Percentiles rank a stretch among this genome's conserved stretches.
These are phyloP conservation scores for Limenitis camilla DNA, from an alignment of 2,888 invertebrate species.

Conservation along the genomic window DNA sequence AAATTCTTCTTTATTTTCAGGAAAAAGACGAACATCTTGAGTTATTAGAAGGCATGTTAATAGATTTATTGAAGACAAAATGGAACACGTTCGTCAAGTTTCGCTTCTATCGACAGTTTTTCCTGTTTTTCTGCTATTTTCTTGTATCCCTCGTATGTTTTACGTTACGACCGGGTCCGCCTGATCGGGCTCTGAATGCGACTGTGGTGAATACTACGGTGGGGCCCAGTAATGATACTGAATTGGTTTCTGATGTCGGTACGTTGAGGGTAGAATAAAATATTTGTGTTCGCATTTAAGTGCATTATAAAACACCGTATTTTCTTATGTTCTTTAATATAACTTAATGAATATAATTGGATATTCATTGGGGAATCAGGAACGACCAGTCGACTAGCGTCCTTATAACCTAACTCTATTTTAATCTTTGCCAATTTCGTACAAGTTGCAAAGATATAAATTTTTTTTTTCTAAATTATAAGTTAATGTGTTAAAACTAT, in stretches of 20 bases:
- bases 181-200: slow-evolving; percentile 57
- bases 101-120: slow-evolving; percentile 94
- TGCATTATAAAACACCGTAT: no score
- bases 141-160: slow-evolving; percentile 91
- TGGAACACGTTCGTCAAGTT: slow-evolving; percentile 98
- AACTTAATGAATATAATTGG: no score
- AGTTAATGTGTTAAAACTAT: not conserved
- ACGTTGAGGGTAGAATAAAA: slow-evolving; percentile 25
- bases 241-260: slow-evolving; percentile 47
- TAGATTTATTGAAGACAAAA: slow-evolving; percentile 95
- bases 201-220: slow-evolving; percentile 52
- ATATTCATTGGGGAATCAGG: no score
- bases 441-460: no score
- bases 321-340: no score
- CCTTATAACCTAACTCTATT: no score
- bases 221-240: slow-evolving; percentile 48
- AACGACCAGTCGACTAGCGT: no score
- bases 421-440: no score
- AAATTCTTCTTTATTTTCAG: slow-evolving; percentile 64
- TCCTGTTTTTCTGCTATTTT: slow-evolving; percentile 93
- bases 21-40: slow-evolving; percentile 96
- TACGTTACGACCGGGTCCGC: slow-evolving; percentile 91
- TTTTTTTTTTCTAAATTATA: not conserved
- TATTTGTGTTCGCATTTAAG: not conserved
- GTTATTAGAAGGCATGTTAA: slow-evolving; percentile 93